phyloP scores from a whole-genome alignment of 2,113 vertebrate genomes.

The Tragelaphus strepsiceros region DNA sequence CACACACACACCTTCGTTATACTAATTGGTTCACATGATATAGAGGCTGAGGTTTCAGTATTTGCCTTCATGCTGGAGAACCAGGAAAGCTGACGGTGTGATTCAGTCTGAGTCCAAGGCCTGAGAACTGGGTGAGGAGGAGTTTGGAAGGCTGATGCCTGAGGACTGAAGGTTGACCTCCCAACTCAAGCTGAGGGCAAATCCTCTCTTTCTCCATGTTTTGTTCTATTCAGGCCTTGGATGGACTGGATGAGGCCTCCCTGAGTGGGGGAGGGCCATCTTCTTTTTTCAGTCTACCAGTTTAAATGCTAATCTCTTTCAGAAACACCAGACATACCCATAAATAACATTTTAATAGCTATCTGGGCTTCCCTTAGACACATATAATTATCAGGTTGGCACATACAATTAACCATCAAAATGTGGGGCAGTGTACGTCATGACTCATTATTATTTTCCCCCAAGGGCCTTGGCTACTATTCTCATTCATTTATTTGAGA shows the following conservation, averaged over 20 bases:
- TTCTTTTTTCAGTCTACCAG: too few species aligned
- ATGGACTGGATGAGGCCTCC: not conserved
- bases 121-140: not conserved
- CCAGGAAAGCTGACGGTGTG: not conserved
- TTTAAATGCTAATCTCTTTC: not conserved
- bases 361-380: not conserved
- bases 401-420: too few species aligned
- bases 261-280: not conserved
- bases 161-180: not conserved
- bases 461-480: not conserved
- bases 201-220: not conserved
- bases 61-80: not conserved
- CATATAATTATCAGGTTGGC: not conserved
- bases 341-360: not conserved
- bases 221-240: not conserved
- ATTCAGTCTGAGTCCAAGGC: not conserved
- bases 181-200: not conserved
- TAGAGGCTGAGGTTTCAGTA: not conserved
- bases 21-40: not conserved
- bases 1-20: not conserved
- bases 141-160: not conserved
- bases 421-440: fast-evolving
- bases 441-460: not conserved
- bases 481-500: not conserved
- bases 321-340: not conserved